Conservation (phyloP, 2,797 vertebrate species). For the Lepilemur septentrionalis region DNA sequence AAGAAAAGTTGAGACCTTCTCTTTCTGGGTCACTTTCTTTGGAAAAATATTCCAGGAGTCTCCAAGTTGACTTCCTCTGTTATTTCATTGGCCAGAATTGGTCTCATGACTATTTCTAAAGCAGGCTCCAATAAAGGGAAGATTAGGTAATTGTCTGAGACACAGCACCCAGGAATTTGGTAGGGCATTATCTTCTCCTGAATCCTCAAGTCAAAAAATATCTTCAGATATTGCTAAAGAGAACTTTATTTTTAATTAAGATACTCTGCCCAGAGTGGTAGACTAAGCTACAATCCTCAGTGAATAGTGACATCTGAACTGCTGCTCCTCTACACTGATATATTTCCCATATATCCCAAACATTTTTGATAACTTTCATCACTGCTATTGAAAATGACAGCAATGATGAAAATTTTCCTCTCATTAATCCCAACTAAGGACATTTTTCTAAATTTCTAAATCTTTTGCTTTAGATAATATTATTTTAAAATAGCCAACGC, state of each 20-base stretch:
- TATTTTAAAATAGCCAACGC: neutral
- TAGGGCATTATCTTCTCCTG: neutral
- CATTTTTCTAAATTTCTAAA: neutral
- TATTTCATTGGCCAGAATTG: neutral
- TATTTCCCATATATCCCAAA: neutral
- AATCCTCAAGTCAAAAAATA: neutral
- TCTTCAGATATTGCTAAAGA: neutral
- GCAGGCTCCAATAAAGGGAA: neutral
- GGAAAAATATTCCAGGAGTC: neutral
- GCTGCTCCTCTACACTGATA: accelerated
- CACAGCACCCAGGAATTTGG: neutral
- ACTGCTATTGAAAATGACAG: neutral
- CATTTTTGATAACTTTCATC: neutral
- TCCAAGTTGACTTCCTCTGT: neutral
- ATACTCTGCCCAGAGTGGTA: neutral
- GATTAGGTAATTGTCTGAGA: neutral
- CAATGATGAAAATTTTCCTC: neutral
- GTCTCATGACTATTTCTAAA: neutral
- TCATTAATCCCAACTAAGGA: neutral
- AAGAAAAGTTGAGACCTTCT: neutral
- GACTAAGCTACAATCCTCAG: neutral
- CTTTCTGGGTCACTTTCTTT: neutral
- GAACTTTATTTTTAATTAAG: neutral
- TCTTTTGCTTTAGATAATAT: neutral
- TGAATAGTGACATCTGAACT: neutral